Evolutionary conservation across 2,888 invertebrate species (phyloP).

Genomic region (Pristionchus fissidentatus): DNA sequence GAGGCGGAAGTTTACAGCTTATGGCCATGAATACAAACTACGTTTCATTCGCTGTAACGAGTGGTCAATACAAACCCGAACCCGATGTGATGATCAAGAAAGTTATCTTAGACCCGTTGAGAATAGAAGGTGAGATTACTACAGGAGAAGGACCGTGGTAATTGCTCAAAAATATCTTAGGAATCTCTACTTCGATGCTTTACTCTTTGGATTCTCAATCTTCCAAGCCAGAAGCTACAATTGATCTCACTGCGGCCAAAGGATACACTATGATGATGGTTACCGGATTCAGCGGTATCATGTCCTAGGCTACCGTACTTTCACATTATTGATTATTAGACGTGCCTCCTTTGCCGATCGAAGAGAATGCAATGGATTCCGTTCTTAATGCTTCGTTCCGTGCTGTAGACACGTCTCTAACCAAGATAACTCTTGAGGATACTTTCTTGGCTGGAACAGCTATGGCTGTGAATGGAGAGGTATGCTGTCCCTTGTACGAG

Average conservation of each 20-base stretch:
- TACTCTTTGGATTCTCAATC: background rate
- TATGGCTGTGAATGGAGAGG: background rate
- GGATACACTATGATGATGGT: constrained; percentile 38
- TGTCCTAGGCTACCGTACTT: too few species aligned
- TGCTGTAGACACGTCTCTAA: background rate
- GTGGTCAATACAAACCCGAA: background rate
- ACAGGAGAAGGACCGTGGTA: too few species aligned
- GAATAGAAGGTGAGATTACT: constrained; percentile 18
- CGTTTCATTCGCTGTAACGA: background rate
- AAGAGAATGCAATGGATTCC: background rate
- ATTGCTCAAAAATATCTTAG: background rate
- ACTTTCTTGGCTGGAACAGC: constrained; percentile 8
- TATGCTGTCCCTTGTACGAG: too few species aligned
- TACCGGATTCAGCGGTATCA: constrained; percentile 45
- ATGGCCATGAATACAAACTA: constrained; percentile 18
- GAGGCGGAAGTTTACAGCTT: constrained; percentile 10
- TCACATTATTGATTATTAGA: constrained; percentile 28
- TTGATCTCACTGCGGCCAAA: background rate
- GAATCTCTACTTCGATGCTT: constrained; percentile 15
- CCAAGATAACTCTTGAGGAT: background rate
- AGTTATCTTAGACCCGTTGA: background rate
- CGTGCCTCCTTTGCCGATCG: background rate
- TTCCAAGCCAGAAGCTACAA: background rate
- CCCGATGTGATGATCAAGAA: background rate
- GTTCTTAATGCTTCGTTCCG: background rate